Evolutionary conservation across 2,113 vertebrate species (phyloP), one percentile per base, ranked within the genome.

Genomic region (Ictalurus furcatus): DNA sequence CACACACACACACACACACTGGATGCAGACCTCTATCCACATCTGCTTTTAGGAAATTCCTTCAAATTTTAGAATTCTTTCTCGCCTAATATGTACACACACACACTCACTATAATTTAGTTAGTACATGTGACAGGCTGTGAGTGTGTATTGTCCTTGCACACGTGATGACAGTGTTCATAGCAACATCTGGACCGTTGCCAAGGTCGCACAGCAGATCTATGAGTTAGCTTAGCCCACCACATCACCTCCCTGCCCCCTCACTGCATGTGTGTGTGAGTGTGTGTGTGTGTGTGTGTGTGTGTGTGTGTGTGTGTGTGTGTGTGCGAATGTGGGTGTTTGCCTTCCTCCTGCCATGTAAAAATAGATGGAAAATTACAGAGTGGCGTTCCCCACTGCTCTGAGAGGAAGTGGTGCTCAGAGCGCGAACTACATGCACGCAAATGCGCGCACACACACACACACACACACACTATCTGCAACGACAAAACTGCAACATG

Each of bases 11-110:
- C 79, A 71, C 76, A 88, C 63, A 81, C 74, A 91, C 84, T 83
- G 85, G 89, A 88, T 91, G 81, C 88, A 92, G 90, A 91, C 88
- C 88, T 92, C 93, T 95, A 93, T 94, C 90, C 91, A 94, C 92
- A 95, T 94, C 92, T 94, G 91, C 91, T 85, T 85, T 84, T 89
- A 89, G 93, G 94, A 73, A 88, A 89, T 88, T 88, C 74, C 89
- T 65, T 92, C 37, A 73, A 88, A 93, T 79, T 87, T 59, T 69
- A 73, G 58, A 52, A 73, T 78, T 61, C 40, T 59, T 54, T 52
- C 73, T 58, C 30, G 87, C 87, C 78, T 85, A 87, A 90, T 54
- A 73, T 65, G 30, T 44, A 40, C 90, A 90, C 88, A 92, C 93
- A 92, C 30, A 86, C 59, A 89, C 83, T 92, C 74, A 79, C 14